phyloP scores from a whole-genome alignment of 2,888 invertebrate species.

The Thereva unica region DNA sequence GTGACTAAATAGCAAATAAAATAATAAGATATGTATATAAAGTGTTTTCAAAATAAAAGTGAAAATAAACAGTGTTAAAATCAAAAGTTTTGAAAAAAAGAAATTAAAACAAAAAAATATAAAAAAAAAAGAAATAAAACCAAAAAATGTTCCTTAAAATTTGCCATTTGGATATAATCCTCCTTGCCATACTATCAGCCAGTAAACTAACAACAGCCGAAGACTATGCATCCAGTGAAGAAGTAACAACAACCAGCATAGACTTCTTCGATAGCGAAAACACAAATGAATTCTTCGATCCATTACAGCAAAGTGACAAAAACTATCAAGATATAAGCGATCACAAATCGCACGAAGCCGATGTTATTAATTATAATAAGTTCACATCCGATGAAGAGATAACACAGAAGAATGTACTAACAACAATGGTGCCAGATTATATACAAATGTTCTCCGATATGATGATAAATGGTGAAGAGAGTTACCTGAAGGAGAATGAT shows the following conservation, averaged over 20 bases:
- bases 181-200: constrained; percentile 2
- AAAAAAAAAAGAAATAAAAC: too few relatives aligned
- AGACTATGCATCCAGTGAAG: constrained; percentile 35
- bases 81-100: too few relatives aligned
- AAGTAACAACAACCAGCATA: constrained; percentile 29
- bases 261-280: constrained; percentile 31
- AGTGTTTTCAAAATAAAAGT: too few relatives aligned
- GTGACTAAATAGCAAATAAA: too few relatives aligned
- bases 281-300: constrained; percentile 26
- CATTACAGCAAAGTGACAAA: constrained; percentile 37
- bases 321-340: constrained; percentile 34
- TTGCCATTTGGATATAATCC: neutral
- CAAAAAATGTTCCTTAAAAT: too few relatives aligned
- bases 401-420: constrained; percentile 16
- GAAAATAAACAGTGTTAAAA: too few relatives aligned
- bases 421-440: constrained; percentile 43
- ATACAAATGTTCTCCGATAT: constrained; percentile 36
- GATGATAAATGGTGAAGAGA: constrained; percentile 28
- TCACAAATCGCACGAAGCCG: neutral
- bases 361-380: constrained; percentile 12
- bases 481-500: constrained; percentile 30
- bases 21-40: too few relatives aligned
- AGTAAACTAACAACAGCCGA: constrained; percentile 19
- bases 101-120: too few relatives aligned
- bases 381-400: constrained; percentile 4